A percentile compares a stretch with the other conserved stretches of the same genome.
Evolutionary conservation across 2,113 vertebrate species (phyloP).

Genomic region (Pelecanus crispus): DNA sequence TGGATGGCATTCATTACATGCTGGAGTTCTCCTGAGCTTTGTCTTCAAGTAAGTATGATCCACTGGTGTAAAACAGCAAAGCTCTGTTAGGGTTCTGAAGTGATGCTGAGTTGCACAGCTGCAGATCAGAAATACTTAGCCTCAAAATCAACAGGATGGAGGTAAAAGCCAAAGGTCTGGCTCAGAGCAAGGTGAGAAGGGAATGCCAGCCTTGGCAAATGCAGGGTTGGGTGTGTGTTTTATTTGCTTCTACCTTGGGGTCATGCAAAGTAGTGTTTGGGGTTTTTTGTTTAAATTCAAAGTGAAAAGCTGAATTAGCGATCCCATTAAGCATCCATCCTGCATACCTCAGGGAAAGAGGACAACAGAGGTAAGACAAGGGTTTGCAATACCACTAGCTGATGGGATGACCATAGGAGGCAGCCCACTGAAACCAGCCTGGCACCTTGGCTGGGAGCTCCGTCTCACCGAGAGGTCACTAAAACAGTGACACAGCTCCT

Average conservation of each 20-base stretch:
- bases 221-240: background rate
- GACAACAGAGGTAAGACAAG: background rate
- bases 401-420: background rate
- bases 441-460: background rate
- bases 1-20: constrained; percentile 3
- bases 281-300: background rate
- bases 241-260: background rate
- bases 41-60: background rate
- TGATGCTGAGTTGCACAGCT: background rate
- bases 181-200: background rate
- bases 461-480: background rate
- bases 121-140: background rate
- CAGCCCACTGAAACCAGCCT: background rate
- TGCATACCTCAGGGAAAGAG: background rate
- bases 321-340: background rate
- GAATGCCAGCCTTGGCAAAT: background rate
- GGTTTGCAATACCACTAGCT: background rate
- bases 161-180: background rate
- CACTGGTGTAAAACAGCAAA: background rate
- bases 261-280: background rate
- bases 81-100: background rate
- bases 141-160: background rate
- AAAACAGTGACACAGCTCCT: background rate
- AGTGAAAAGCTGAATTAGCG: background rate
- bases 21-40: background rate